Base-by-base conservation (phyloP, 2,888 invertebrate species). In the Eurytoma adleriae region DNA sequence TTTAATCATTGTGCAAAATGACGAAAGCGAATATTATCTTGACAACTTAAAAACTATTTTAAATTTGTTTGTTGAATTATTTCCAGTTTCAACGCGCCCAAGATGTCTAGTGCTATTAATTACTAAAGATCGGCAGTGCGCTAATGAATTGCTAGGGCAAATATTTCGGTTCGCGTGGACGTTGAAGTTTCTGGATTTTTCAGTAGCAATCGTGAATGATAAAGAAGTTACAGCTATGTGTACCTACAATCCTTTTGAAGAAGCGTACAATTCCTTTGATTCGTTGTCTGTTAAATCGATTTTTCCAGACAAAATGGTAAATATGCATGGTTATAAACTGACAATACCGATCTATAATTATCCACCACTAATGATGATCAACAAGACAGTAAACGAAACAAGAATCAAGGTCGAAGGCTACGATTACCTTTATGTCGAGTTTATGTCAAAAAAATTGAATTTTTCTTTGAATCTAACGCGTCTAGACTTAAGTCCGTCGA, bases 151-250 rank as follows among this genome's bases (percentile, higher is more conserved):
- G 10, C 4, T 10, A 20, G 3, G 10, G 20, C 52, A 18, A 30
- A 30, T 64, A n/a, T 64, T 66, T 5, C 30, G 30, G 1, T n/a
- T 27, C 12, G n/a, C 52, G 2, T 73, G 73, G 73, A 16, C 4
- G n/a, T 54, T 73, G 18, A 73, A 73, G 18, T 73, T 73, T 18
- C 20, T 73, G 14, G 64, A 73, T 64, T 64, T 73, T n/a, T 40
- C 66, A n/a, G 64, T 73, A 16, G 4, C 64, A 27, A 54, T 13
- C 18, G 56, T 40, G 12, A 30, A 52, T 20, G 13, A 14, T 20
- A 10, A 5, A 10, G 50, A 52, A 14, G 27, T 16, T 7, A 12
- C 52, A 2, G 7, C 13, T 30, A 30, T 56, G n/a, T 56, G 18
- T 20, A 24, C 5, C 12, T 73, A 40, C 18, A 73, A 73, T 54